Evolutionary conservation across 1,140 invertebrate species (phyloP).

Genomic region (Pogonus chalceus): DNA sequence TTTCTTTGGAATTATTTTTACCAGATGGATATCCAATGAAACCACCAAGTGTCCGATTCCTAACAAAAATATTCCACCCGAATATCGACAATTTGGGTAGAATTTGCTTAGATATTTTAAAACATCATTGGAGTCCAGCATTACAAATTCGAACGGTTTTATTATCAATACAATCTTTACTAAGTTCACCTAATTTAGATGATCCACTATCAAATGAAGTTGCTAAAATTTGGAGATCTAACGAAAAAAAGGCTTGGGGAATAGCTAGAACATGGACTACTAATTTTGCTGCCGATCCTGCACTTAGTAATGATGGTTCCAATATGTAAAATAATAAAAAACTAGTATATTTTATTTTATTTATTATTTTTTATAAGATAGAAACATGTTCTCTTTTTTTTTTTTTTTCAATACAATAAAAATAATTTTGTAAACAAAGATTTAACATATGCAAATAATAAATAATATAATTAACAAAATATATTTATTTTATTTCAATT

Average conservation of each 20-base stretch:
- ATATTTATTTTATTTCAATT: too few species aligned
- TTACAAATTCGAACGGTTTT: conserved; percentile 70
- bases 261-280: conserved; percentile 68
- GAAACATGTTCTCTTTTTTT: too few species aligned
- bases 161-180: conserved; percentile 65
- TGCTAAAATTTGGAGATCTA: conserved; percentile 62
- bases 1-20: conserved; percentile 67
- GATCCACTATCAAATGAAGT: conserved; percentile 64
- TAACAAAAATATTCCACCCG: conserved; percentile 75
- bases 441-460: too few species aligned
- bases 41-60: conserved; percentile 65
- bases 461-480: too few species aligned
- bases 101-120: conserved; percentile 71
- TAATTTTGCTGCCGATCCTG: conserved; percentile 49
- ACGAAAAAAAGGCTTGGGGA: conserved; percentile 63
- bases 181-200: conserved; percentile 66
- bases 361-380: too few species aligned
- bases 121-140: conserved; percentile 77
- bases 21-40: conserved; percentile 74
- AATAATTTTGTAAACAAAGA: too few species aligned
- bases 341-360: too few species aligned
- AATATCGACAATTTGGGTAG: conserved; percentile 73
- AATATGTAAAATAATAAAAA: too few species aligned
- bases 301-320: too few species aligned
- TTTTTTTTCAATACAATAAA: too few species aligned